These are phyloP conservation scores for Psilopogon haemacephalus DNA, from an alignment of 2,113 vertebrate species.

Conservation along the genomic window DNA sequence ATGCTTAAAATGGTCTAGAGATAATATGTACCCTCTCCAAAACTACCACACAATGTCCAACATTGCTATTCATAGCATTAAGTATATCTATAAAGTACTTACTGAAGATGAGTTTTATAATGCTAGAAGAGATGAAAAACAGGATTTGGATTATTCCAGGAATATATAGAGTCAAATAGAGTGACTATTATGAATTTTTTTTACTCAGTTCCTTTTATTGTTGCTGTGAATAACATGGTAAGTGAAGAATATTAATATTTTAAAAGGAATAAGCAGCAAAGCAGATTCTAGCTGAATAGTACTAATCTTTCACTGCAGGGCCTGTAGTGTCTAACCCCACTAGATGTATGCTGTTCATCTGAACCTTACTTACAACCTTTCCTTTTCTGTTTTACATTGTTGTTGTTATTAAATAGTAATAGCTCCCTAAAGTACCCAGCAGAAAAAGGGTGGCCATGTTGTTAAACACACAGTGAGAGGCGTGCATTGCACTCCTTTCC, in stretches of 20 bases:
- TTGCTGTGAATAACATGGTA: not conserved
- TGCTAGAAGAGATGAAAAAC: not conserved
- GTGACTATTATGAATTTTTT: not conserved
- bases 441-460: not conserved
- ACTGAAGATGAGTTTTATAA: not conserved
- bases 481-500: not conserved
- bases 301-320: not conserved
- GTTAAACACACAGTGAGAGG: not conserved
- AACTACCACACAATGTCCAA: not conserved
- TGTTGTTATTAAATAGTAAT: constrained; percentile 41
- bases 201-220: not conserved
- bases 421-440: not conserved
- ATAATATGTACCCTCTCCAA: not conserved
- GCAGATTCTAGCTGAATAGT: not conserved
- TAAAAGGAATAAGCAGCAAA: constrained; percentile 10
- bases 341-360: not conserved
- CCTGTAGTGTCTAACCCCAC: not conserved
- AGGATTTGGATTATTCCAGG: not conserved
- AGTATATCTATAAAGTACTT: not conserved
- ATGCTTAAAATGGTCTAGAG: not conserved
- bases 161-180: not conserved
- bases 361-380: not conserved
- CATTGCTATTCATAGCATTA: not conserved
- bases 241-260: constrained; percentile 38
- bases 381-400: not conserved